phyloP scores from a whole-genome alignment of 2,888 invertebrate genomes.

The Neoaliturus tenellus region DNA sequence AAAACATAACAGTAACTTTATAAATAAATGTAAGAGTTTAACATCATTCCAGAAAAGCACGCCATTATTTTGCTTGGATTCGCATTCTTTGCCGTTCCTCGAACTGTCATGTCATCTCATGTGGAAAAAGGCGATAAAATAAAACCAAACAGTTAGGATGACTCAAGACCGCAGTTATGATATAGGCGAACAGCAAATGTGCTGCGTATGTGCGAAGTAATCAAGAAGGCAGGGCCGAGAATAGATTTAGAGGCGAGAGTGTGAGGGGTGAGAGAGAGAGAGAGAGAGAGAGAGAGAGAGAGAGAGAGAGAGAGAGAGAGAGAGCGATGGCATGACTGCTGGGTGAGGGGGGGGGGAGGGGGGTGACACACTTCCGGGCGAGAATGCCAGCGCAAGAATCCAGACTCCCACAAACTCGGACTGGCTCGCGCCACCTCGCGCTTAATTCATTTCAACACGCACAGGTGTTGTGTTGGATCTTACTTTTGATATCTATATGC shows the following conservation, averaged over 20 bases:
- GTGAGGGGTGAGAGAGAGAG: background rate
- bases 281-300: background rate
- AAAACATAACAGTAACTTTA: too few relatives aligned
- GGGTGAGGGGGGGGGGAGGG: background rate
- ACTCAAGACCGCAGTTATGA: background rate
- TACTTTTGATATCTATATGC: background rate
- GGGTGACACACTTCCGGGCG: conserved; percentile 20
- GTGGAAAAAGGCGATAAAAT: too few relatives aligned
- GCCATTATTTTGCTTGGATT: too few relatives aligned
- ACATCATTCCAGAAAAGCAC: too few relatives aligned
- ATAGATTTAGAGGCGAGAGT: background rate
- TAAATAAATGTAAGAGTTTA: too few relatives aligned
- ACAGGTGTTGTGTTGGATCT: background rate
- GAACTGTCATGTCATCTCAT: too few relatives aligned
- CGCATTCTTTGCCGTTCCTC: too few relatives aligned
- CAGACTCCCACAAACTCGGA: background rate
- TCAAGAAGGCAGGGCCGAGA: conserved; percentile 6
- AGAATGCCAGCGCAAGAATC: background rate
- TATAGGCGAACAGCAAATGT: background rate
- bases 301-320: background rate
- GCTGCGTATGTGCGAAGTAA: conserved; percentile 20
- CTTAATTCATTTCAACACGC: background rate
- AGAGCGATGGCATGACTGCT: background rate
- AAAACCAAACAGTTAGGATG: too few relatives aligned
- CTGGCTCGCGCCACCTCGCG: background rate